phyloP scores from a whole-genome alignment of 2,113 vertebrate genomes.

The Bambusicola thoracicus region DNA sequence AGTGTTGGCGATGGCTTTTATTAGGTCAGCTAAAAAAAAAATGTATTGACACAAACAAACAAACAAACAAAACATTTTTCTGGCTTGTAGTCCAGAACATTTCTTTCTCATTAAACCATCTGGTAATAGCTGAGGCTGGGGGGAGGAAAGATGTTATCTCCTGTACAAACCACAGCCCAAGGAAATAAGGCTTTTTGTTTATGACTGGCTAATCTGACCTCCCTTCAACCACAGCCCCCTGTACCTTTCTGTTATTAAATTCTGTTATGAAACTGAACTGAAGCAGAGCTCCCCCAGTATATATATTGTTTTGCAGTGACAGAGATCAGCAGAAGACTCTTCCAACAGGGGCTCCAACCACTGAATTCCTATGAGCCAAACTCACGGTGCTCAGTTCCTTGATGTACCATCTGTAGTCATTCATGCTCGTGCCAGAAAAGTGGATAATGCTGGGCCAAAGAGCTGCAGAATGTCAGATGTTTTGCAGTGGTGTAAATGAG shows the following conservation, averaged over 20 bases:
- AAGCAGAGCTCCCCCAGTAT: not conserved
- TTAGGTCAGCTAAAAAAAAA: not conserved
- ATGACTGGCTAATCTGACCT: constrained; percentile 21
- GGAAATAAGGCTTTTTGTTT: constrained; percentile 55
- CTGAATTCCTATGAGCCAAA: not conserved
- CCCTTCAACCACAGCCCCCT: not conserved
- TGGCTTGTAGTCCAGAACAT: not conserved
- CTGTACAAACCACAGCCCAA: not conserved
- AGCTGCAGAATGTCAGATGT: not conserved
- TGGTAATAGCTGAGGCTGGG: not conserved
- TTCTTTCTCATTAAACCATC: constrained; percentile 15
- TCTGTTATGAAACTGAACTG: constrained; percentile 10
- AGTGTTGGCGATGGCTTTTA: not conserved
- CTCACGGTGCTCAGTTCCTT: not conserved
- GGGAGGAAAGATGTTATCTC: constrained; percentile 21
- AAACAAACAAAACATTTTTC: not conserved
- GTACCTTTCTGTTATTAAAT: constrained; percentile 36
- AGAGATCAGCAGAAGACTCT: not conserved
- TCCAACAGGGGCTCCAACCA: too few species aligned
- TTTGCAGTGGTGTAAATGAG: not conserved
- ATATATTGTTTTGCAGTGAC: not conserved
- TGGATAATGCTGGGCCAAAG: not conserved
- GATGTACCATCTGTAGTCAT: not conserved
- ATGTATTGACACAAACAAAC: not conserved
- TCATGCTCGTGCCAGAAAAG: not conserved